Percentiles rank a stretch among this genome's conserved stretches.
phyloP scores from a whole-genome alignment of 2,888 invertebrate species.

The Cheilosia variabilis region DNA sequence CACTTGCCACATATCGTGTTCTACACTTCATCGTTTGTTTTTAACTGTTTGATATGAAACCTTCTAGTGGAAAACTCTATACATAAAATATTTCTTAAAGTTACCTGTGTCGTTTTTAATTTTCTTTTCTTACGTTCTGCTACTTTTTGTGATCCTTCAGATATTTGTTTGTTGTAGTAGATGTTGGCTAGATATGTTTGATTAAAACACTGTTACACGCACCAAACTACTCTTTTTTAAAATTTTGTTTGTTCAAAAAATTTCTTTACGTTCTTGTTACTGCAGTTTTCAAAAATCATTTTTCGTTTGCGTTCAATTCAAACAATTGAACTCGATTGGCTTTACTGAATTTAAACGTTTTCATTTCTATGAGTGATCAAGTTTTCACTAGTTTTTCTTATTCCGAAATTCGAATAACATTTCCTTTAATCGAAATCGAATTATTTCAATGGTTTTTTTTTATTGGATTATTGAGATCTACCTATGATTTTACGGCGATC shows the following conservation, averaged over 20 bases:
- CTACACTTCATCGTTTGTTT: too few species aligned
- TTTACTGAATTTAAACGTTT: background rate
- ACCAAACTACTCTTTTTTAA: background rate
- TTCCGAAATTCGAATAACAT: too few species aligned
- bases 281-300: background rate
- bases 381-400: background rate
- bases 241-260: background rate
- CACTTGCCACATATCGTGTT: too few species aligned
- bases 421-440: too few species aligned
- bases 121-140: background rate
- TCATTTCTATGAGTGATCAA: background rate
- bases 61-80: too few species aligned
- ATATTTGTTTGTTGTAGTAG: conserved; percentile 30
- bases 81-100: conserved; percentile 1
- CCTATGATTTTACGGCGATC: too few species aligned
- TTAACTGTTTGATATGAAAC: too few species aligned
- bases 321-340: conserved; percentile 1
- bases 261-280: background rate
- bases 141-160: conserved; percentile 18
- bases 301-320: background rate
- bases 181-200: conserved; percentile 14
- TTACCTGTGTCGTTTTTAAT: conserved; percentile 23
- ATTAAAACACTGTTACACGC: conserved; percentile 13
- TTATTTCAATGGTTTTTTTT: too few species aligned
- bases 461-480: too few species aligned